These are phyloP conservation scores for Vireo griseus DNA, from an alignment of 2,797 vertebrate species.

Conservation along the genomic window DNA sequence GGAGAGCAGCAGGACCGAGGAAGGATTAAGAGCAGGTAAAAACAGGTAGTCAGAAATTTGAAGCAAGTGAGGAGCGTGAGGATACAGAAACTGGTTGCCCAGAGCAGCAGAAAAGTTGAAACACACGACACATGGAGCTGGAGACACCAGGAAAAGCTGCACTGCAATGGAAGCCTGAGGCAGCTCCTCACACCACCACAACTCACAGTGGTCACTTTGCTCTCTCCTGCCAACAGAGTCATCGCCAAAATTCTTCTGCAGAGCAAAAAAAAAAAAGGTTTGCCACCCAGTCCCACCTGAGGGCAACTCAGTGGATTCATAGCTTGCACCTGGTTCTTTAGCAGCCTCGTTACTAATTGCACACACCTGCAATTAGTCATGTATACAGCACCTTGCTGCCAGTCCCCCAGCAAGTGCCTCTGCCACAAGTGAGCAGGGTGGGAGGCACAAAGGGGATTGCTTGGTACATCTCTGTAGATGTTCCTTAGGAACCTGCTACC, in stretches of 20 bases:
- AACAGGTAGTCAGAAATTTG: background rate
- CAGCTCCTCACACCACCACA: background rate
- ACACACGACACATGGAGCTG: accelerated
- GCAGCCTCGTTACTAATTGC: background rate
- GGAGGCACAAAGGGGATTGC: background rate
- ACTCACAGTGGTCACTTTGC: background rate
- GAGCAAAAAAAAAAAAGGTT: background rate
- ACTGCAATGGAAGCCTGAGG: accelerated
- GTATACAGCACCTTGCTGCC: background rate
- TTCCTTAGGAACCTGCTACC: background rate
- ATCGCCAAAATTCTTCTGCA: background rate
- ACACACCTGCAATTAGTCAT: background rate
- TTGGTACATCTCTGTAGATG: background rate
- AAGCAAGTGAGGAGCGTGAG: background rate
- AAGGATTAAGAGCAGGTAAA: background rate
- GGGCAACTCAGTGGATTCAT: background rate
- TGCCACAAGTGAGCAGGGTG: background rate
- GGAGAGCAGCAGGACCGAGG: accelerated
- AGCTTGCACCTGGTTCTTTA: background rate
- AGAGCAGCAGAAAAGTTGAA: background rate
- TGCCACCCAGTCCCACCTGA: background rate
- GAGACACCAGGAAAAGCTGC: accelerated
- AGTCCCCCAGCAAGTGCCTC: background rate
- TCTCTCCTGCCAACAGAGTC: background rate
- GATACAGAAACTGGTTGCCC: background rate